Evolutionary conservation across 2,888 invertebrate genomes (phyloP), one percentile per base, ranked within the genome.

Genomic region (Synergus umbraculus): DNA sequence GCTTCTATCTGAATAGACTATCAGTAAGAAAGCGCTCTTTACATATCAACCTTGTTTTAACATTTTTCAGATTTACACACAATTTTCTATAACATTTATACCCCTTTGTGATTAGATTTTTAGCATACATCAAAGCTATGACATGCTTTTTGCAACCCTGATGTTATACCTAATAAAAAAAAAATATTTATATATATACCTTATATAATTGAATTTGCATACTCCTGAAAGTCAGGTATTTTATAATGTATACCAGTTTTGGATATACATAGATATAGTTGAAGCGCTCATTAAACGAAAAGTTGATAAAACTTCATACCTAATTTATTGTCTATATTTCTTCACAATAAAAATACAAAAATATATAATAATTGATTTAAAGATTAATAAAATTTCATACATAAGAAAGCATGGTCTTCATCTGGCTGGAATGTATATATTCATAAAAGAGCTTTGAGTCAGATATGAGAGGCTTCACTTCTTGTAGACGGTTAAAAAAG

Each of bases 21-120:
- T 12, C 67, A 22, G 22, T 44, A 66, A 67, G 67, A 67, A 67
- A 22, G 18, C 67, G 22, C 18, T 44, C 67, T 46, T 18, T 9
- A 15, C 9, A 43, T 66, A 43, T 44, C 60, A 18, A 22, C 22
- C 22, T 22, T n/a, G 10, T 13, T 18, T 4, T 63, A 12, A 10
- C 3, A 66, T n/a, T 54, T 22, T 60, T 8, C 1, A 65, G 2
- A 65, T 43, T 43, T 66, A 15, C n/a, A 2, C 8, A 66, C n/a
- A n/a, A 66, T 66, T 66, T n/a, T 9, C 10, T 41, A 7, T 41
- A 7, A 64, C 2, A 37, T 15, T 64, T 37, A 1, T 66, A 43
- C 9, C 18, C 65, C n/a, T 66, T 43, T 43, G 12, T 22, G 22
- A 22, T 22, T 22, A 60, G 18, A 12, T 3, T 54, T 13, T 8